phyloP scores from a whole-genome alignment of 2,797 vertebrate genomes.

The Brachymystax lenok region DNA sequence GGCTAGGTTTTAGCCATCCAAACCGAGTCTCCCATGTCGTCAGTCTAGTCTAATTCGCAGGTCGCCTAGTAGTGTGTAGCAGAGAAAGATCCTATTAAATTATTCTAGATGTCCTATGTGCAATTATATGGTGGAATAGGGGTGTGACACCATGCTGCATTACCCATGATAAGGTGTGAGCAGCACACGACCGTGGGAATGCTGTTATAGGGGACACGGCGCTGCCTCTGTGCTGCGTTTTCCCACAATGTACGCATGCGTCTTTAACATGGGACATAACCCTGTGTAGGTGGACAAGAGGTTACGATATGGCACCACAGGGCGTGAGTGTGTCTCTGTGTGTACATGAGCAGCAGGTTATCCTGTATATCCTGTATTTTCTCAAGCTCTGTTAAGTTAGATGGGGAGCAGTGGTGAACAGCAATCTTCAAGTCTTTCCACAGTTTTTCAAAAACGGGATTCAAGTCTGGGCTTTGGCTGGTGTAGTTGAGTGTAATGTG shows the following conservation, averaged over 20 bases:
- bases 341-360: no score
- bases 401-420: no score
- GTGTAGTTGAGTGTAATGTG: conserved; percentile 1
- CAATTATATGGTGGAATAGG: background rate
- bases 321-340: no score
- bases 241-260: background rate
- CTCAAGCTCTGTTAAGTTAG: no score
- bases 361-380: no score
- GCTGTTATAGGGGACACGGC: background rate
- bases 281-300: background rate
- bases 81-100: background rate
- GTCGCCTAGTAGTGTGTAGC: background rate
- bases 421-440: no score
- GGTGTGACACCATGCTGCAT: background rate
- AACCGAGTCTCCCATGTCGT: conserved; percentile 1
- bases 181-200: background rate
- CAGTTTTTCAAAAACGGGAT: no score
- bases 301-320: no score
- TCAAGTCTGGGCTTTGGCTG: no score
- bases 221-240: background rate
- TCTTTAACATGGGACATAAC: background rate
- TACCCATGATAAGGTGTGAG: background rate
- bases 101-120: background rate
- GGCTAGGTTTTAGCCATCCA: background rate
- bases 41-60: background rate